Percentiles rank a stretch among this genome's conserved stretches.
phyloP scores from a whole-genome alignment of 2,888 invertebrate species.

The Lagria hirta region DNA sequence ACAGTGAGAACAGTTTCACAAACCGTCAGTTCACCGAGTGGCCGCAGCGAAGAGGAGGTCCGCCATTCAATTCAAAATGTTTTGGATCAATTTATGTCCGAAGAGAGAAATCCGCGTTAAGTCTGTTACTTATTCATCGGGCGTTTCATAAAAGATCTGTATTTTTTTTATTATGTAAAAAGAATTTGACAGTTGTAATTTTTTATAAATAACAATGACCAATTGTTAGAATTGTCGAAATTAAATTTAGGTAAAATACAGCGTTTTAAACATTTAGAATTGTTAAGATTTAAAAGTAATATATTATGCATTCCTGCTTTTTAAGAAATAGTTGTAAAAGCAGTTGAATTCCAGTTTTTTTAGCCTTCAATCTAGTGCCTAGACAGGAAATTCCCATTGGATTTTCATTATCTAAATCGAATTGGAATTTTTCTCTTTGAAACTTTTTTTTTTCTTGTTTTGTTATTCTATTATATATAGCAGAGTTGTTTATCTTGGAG shows the following conservation, averaged over 20 bases:
- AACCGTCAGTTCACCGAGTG: constrained; percentile 45
- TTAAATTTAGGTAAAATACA: constrained; percentile 12
- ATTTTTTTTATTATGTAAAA: constrained; percentile 9
- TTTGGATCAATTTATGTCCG: constrained; percentile 59
- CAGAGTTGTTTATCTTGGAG: constrained; percentile 33
- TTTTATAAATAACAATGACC: constrained; percentile 31
- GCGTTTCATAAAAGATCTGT: constrained; percentile 6
- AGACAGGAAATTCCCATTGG: constrained; percentile 36
- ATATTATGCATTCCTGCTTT: constrained; percentile 29
- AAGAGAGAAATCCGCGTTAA: constrained; percentile 56
- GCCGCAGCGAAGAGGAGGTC: constrained; percentile 48
- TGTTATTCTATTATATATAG: too few species aligned
- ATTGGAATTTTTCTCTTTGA: too few species aligned
- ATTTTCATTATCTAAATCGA: too few species aligned
- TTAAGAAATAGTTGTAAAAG: constrained; percentile 24
- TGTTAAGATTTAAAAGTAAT: constrained; percentile 22
- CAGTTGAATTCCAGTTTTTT: constrained; percentile 33
- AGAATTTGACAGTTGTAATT: constrained; percentile 24
- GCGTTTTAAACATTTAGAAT: constrained; percentile 33
- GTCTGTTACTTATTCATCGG: too few species aligned
- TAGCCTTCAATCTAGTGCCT: constrained; percentile 38
- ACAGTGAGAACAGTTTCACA: constrained; percentile 56
- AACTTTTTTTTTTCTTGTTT: too few species aligned
- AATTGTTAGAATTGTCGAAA: constrained; percentile 34
- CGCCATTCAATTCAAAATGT: constrained; percentile 59